These are phyloP conservation scores for Petrosia ficiformis DNA, from an alignment of 37 sponge, comb jelly and placozoan genomes.

Conservation along the genomic window DNA sequence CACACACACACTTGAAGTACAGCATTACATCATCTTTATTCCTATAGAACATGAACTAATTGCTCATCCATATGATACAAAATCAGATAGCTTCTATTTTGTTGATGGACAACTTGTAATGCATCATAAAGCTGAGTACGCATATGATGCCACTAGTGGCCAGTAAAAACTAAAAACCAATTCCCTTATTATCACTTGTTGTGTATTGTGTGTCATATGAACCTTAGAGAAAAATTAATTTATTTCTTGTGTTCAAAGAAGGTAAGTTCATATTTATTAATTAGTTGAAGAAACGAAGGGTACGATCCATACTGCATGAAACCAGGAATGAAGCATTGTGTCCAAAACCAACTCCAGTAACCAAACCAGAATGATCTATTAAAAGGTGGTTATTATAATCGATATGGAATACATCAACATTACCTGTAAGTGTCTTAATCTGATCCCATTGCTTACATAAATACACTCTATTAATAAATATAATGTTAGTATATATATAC, in stretches of 20 bases:
- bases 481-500: background rate
- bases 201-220: too few species aligned
- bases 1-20: too few species aligned
- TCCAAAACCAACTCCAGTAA: slow-evolving; percentile 88
- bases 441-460: slow-evolving; percentile 87
- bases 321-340: slow-evolving; percentile 90
- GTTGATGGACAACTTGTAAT: slow-evolving; percentile 91
- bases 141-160: slow-evolving; percentile 56
- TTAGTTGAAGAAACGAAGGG: slow-evolving; percentile 86
- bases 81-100: slow-evolving; percentile 99
- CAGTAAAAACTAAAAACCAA: background rate
- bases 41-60: slow-evolving; percentile 77
- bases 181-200: background rate
- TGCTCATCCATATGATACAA: slow-evolving; percentile 78
- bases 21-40: too few species aligned
- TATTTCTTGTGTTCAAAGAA: background rate
- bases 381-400: background rate
- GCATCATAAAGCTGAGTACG: slow-evolving; percentile 99
- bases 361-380: slow-evolving; percentile 81
- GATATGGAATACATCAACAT: background rate
- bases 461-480: slow-evolving; percentile 54
- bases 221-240: too few species aligned
- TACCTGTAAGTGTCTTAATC: slow-evolving; percentile 69
- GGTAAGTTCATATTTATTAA: too few species aligned
- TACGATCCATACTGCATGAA: slow-evolving; percentile 87